These are phyloP conservation scores for Eumacrocentrus americanus DNA, from an alignment of 2,888 invertebrate genomes.

Conservation along the genomic window DNA sequence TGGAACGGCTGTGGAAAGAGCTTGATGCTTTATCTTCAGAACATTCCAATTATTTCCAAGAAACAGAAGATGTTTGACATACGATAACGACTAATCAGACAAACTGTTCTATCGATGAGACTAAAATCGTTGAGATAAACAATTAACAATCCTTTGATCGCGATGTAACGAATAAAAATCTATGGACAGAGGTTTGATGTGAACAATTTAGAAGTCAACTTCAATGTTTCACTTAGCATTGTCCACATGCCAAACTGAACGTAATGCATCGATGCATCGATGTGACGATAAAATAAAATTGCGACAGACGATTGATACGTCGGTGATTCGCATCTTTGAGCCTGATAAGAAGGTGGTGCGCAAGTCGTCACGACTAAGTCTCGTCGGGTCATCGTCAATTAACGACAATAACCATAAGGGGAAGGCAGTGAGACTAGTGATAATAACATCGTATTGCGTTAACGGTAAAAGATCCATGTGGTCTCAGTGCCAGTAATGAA, in stretches of 20 bases:
- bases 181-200: too few species aligned
- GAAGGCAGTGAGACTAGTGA: not conserved
- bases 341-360: conserved; percentile 11
- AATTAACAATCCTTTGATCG: not conserved
- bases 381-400: not conserved
- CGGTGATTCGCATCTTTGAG: conserved; percentile 11
- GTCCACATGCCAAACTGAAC: not conserved
- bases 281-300: conserved; percentile 2
- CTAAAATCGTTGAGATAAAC: not conserved
- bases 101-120: not conserved
- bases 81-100: not conserved
- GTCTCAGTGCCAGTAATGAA: conserved; percentile 3
- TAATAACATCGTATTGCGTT: not conserved
- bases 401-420: not conserved
- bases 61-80: not conserved
- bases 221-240: not conserved
- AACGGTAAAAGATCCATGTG: not conserved
- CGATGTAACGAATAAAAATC: too few species aligned
- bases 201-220: not conserved
- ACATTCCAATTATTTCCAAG: not conserved
- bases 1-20: too few species aligned
- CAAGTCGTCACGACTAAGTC: not conserved
- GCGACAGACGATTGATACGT: conserved; percentile 3
- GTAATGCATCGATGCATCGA: not conserved
- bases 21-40: not conserved